Percentiles rank a stretch among this genome's conserved stretches.
phyloP scores from a whole-genome alignment of 2,797 vertebrate genomes.

The Micromesistius poutassou region DNA sequence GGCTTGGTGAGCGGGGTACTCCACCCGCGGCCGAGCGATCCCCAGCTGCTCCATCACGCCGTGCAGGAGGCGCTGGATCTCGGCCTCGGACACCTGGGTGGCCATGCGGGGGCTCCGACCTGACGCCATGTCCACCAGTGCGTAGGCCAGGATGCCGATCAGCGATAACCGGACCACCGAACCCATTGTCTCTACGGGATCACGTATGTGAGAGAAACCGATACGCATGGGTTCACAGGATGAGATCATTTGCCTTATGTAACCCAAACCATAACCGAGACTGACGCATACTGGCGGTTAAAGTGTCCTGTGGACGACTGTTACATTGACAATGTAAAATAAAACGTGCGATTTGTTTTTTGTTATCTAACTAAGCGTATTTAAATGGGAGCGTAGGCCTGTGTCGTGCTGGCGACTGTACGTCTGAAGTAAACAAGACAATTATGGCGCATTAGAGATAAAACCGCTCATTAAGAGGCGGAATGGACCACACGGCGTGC shows the following conservation, averaged over 20 bases:
- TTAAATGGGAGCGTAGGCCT: neutral
- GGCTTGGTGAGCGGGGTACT: constrained; percentile 95
- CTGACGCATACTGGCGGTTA: neutral
- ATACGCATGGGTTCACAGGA: too few relatives aligned
- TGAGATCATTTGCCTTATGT: too few relatives aligned
- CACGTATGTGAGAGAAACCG: neutral
- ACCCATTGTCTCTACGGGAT: constrained; percentile 49
- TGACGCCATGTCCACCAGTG: constrained; percentile 66
- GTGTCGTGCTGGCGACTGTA: too few relatives aligned
- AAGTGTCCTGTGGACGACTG: neutral
- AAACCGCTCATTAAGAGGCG: neutral
- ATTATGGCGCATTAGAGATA: neutral
- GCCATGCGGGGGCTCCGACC: constrained; percentile 80
- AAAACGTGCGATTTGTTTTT: neutral
- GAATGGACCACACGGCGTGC: neutral
- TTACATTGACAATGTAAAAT: neutral
- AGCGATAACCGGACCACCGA: constrained; percentile 52
- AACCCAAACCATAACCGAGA: neutral
- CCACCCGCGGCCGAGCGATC: constrained; percentile 91
- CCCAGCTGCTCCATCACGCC: constrained; percentile 97
- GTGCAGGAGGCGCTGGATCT: constrained; percentile 93
- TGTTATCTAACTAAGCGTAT: neutral
- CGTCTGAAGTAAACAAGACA: neutral
- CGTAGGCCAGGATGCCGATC: constrained; percentile 70
- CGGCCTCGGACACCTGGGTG: constrained; percentile 87